Conservation (phyloP, 2,888 invertebrate genomes). For the Eilema sororculum region DNA sequence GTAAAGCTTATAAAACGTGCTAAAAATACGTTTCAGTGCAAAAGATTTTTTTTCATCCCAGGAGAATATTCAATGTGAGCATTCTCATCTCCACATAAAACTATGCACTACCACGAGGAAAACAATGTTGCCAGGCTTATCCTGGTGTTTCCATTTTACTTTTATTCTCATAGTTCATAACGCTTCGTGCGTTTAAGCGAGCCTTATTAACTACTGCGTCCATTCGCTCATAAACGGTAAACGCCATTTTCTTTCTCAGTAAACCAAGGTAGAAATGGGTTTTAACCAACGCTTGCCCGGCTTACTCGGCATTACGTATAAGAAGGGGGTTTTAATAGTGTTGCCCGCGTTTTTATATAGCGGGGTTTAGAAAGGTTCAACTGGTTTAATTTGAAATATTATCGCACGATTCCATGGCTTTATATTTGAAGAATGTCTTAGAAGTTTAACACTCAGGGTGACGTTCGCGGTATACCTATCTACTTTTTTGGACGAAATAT, state of each 20-base stretch:
- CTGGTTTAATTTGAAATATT: conserved; percentile 37
- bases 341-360: conserved; percentile 44
- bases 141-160: conserved; percentile 41
- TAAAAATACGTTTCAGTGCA: not conserved
- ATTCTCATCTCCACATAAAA: conserved; percentile 45
- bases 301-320: conserved; percentile 62
- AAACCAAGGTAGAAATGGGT: conserved; percentile 58
- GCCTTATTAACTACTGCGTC: conserved; percentile 66
- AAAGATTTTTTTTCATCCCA: not conserved
- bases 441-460: not conserved
- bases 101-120: conserved; percentile 40
- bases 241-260: conserved; percentile 63
- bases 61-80: not conserved
- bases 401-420: conserved; percentile 20
- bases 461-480: not conserved
- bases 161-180: conserved; percentile 44
- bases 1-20: not conserved
- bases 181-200: conserved; percentile 53
- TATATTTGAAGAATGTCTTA: not conserved
- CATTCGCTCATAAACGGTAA: conserved; percentile 65
- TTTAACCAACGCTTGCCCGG: conserved; percentile 55
- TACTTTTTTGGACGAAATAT: not conserved
- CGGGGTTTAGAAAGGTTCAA: conserved; percentile 11
- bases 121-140: conserved; percentile 23
- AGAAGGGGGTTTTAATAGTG: conserved; percentile 57